A percentile compares a stretch with the other conserved stretches of the same genome.
These are phyloP conservation scores for Amphipyra berbera DNA, from an alignment of 2,888 invertebrate species.

Conservation along the genomic window DNA sequence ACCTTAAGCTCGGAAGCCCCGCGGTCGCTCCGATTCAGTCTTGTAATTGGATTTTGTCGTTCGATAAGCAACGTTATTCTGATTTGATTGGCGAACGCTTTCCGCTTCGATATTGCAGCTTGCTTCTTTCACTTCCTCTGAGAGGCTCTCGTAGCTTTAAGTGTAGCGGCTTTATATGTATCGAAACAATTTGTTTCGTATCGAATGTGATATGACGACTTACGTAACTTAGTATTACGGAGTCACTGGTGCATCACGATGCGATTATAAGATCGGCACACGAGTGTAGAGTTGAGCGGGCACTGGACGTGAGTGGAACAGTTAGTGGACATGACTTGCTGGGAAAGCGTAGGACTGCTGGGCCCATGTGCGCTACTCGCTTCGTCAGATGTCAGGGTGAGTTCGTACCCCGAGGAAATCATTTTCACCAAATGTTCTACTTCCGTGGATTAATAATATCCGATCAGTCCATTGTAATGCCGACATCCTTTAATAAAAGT, in stretches of 20 bases:
- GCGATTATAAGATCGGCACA: conserved; percentile 73
- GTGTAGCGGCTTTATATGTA: conserved; percentile 83
- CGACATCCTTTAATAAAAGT: conserved; percentile 53
- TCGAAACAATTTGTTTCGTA: conserved; percentile 65
- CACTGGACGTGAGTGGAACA: conserved; percentile 58
- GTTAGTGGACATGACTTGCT: conserved; percentile 86
- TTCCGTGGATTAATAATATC: conserved; percentile 40
- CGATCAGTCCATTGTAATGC: conserved; percentile 28
- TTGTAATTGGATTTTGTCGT: conserved; percentile 89
- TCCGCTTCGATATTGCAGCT: conserved; percentile 86
- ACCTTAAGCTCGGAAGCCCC: conserved; percentile 85
- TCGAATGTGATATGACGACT: conserved; percentile 69
- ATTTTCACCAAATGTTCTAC: conserved; percentile 36
- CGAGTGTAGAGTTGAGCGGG: conserved; percentile 65
- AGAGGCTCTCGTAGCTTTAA: conserved; percentile 75
- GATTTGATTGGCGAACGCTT: conserved; percentile 87
- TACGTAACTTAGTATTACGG: conserved; percentile 79
- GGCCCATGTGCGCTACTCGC: conserved; percentile 88
- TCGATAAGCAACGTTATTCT: conserved; percentile 85
- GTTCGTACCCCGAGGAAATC: conserved; percentile 65
- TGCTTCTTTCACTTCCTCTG: conserved; percentile 80
- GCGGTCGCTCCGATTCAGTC: conserved; percentile 87
- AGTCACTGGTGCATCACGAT: conserved; percentile 79
- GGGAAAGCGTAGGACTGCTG: conserved; percentile 88
- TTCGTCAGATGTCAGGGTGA: conserved; percentile 86